These are phyloP conservation scores for Cololabis saira DNA, from an alignment of 2,113 vertebrate genomes.

Conservation along the genomic window DNA sequence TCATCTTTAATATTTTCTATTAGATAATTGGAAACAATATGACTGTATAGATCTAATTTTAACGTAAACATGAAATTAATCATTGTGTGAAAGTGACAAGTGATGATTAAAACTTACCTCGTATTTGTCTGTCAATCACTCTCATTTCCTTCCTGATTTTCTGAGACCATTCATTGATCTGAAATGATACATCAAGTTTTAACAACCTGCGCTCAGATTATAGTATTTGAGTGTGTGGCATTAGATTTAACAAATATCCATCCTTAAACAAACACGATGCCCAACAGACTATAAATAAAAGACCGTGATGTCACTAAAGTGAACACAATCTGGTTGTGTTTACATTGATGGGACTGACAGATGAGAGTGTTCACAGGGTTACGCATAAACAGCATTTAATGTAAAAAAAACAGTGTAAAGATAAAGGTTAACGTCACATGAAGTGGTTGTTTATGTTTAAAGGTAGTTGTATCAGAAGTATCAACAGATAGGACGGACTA, in stretches of 20 bases:
- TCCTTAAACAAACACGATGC: too few relatives aligned
- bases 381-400: too few relatives aligned
- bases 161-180: slow-evolving; percentile 95
- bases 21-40: not conserved
- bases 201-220: too few relatives aligned
- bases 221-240: too few relatives aligned
- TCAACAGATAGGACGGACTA: slow-evolving; percentile 30
- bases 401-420: too few relatives aligned
- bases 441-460: not conserved
- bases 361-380: slow-evolving; percentile 39
- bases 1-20: not conserved
- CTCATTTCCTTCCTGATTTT: slow-evolving; percentile 98
- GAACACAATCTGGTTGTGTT: slow-evolving; percentile 57
- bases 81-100: not conserved
- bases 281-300: too few relatives aligned
- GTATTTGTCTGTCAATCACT: slow-evolving; percentile 95
- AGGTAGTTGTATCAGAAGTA: not conserved
- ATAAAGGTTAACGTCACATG: fast-evolving
- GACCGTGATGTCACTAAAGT: not conserved
- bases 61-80: not conserved
- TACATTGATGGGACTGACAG: slow-evolving; percentile 40
- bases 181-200: slow-evolving; percentile 29
- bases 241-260: too few relatives aligned
- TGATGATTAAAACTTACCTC: slow-evolving; percentile 83
- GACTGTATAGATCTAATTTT: not conserved